phyloP scores from a whole-genome alignment of 2,888 invertebrate genomes.

The Danaus chrysippus region DNA sequence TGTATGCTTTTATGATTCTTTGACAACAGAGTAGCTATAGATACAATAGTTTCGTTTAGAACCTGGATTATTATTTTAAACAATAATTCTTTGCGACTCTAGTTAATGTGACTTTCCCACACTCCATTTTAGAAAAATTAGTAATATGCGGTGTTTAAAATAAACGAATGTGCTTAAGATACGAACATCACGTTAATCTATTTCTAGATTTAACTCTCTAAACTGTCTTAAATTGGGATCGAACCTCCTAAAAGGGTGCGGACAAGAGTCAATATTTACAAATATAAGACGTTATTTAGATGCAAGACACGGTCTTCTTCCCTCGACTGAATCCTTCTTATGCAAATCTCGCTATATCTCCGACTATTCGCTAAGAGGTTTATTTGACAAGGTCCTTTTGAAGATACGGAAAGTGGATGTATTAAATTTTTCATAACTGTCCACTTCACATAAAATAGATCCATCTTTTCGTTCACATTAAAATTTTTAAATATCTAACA shows the following conservation, averaged over 20 bases:
- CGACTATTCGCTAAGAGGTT: conserved; percentile 68
- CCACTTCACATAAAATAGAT: conserved; percentile 54
- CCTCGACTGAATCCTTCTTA: conserved; percentile 59
- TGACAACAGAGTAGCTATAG: no score
- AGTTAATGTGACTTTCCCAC: no score
- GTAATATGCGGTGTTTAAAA: no score
- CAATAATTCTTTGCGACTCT: no score
- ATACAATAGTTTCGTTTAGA: no score
- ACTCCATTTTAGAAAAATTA: no score
- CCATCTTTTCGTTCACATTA: conserved; percentile 36
- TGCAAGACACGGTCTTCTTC: conserved; percentile 71
- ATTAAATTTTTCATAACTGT: conserved; percentile 72
- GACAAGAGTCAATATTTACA: conserved; percentile 75
- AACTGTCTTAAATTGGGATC: conserved; percentile 68
- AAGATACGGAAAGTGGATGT: conserved; percentile 57
- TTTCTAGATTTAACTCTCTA: conserved; percentile 55
- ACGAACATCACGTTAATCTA: neutral
- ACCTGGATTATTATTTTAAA: no score
- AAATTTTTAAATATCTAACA: conserved; percentile 15
- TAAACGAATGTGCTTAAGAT: no score
- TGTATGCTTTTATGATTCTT: no score
- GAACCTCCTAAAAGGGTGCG: conserved; percentile 60
- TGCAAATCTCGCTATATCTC: conserved; percentile 69
- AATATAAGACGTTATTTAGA: conserved; percentile 77
- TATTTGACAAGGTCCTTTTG: conserved; percentile 63